These are phyloP conservation scores for Corydoras maculifer DNA, from an alignment of 2,113 vertebrate genomes.

Conservation along the genomic window DNA sequence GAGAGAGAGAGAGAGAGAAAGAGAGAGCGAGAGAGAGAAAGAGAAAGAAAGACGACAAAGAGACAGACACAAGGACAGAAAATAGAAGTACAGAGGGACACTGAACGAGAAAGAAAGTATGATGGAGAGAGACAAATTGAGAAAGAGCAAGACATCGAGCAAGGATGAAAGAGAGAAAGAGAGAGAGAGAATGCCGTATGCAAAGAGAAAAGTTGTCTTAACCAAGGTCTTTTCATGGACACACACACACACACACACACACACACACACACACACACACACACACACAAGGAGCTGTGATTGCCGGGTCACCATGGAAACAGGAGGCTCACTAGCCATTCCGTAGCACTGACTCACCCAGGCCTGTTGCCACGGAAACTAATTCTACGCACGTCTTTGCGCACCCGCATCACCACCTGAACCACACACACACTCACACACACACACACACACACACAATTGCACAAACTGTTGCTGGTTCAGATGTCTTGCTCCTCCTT, in stretches of 20 bases:
- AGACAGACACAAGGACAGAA: slow-evolving; percentile 30
- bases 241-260: slow-evolving; percentile 53
- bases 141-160: neutral
- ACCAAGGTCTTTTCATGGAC: slow-evolving; percentile 61
- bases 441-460: slow-evolving; percentile 3
- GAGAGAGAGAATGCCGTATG: slow-evolving; percentile 25
- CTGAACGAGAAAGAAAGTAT: slow-evolving; percentile 1
- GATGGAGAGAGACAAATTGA: neutral
- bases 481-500: neutral
- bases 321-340: slow-evolving; percentile 73
- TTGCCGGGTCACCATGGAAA: slow-evolving; percentile 73
- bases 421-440: slow-evolving; percentile 58
- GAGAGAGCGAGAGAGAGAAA: slow-evolving; percentile 13
- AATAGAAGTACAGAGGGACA: neutral
- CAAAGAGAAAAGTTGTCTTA: slow-evolving; percentile 54
- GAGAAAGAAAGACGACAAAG: slow-evolving; percentile 10
- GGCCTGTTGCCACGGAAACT: slow-evolving; percentile 74
- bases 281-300: slow-evolving; percentile 65
- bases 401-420: slow-evolving; percentile 72
- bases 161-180: neutral
- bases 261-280: slow-evolving; percentile 38
- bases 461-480: slow-evolving; percentile 9
- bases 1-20: neutral
- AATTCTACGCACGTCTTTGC: slow-evolving; percentile 73
- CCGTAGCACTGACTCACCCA: slow-evolving; percentile 71